A percentile compares a stretch with the other conserved stretches of the same genome.
phyloP scores from a whole-genome alignment of 2,888 invertebrate genomes.

The Phlogophora meticulosa region DNA sequence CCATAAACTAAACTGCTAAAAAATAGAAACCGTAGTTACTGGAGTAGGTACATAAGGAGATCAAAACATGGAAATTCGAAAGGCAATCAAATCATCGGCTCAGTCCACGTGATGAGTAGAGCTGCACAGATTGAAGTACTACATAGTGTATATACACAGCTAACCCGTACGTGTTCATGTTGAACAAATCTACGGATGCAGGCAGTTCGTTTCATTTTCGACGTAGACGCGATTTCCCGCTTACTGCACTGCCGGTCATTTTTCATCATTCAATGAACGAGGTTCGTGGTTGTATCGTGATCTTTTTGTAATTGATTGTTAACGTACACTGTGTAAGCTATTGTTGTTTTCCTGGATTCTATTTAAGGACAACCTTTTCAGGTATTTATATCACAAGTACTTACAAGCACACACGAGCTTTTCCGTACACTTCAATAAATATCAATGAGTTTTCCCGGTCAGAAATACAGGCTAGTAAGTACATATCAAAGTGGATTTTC shows the following conservation, averaged over 20 bases:
- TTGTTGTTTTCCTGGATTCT: slow-evolving; percentile 15
- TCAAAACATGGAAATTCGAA: slow-evolving; percentile 52
- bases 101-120: slow-evolving; percentile 37
- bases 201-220: slow-evolving; percentile 60
- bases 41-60: slow-evolving; percentile 29
- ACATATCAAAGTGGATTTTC: background rate
- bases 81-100: slow-evolving; percentile 57
- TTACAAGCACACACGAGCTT: background rate
- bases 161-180: slow-evolving; percentile 54
- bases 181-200: slow-evolving; percentile 57
- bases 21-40: background rate
- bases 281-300: slow-evolving; percentile 22
- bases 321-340: background rate
- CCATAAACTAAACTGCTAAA: no score
- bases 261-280: slow-evolving; percentile 55
- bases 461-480: background rate
- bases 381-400: background rate
- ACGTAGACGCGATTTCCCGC: slow-evolving; percentile 48
- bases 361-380: background rate
- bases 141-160: slow-evolving; percentile 14
- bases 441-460: background rate
- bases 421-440: slow-evolving; percentile 7
- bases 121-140: slow-evolving; percentile 43
- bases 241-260: slow-evolving; percentile 27
- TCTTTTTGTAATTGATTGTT: slow-evolving; percentile 42